phyloP scores from a whole-genome alignment of 2,888 invertebrate genomes.

The Acrocyrtus sp. region DNA sequence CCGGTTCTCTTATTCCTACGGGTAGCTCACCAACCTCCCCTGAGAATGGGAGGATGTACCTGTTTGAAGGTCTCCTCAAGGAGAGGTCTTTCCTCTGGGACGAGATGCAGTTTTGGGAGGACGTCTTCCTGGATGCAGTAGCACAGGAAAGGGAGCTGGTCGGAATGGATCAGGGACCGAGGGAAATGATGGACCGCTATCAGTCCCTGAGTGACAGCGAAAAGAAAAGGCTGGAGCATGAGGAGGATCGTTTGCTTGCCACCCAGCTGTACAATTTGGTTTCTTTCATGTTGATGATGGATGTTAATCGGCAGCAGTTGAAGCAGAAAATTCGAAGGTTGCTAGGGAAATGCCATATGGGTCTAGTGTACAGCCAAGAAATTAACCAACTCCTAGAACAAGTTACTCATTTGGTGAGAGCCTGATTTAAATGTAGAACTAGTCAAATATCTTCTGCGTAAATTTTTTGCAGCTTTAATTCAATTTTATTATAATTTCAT shows the following conservation, averaged over 20 bases:
- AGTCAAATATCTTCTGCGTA: no score
- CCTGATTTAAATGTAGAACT: no score
- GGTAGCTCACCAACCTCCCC: slow-evolving; percentile 87
- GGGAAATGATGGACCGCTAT: slow-evolving; percentile 98
- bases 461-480: no score
- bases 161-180: slow-evolving; percentile 99
- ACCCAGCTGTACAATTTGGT: slow-evolving; percentile 97
- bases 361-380: slow-evolving; percentile 96
- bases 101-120: slow-evolving; percentile 99
- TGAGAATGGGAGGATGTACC: slow-evolving; percentile 87
- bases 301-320: slow-evolving; percentile 84
- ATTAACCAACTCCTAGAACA: slow-evolving; percentile 96
- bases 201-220: slow-evolving; percentile 92
- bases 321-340: slow-evolving; percentile 89
- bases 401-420: slow-evolving; percentile 90
- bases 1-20: slow-evolving; percentile 85
- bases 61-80: slow-evolving; percentile 85
- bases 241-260: slow-evolving; percentile 94
- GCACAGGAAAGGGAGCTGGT: slow-evolving; percentile 97
- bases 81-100: slow-evolving; percentile 94
- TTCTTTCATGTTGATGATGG: slow-evolving; percentile 93
- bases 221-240: slow-evolving; percentile 93
- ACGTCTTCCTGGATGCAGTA: slow-evolving; percentile 97
- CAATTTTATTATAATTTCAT: background rate
- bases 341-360: slow-evolving; percentile 98